Conservation (phyloP, 35 echinoderm and acorn worm genomes). For the Heliocidaris erythrogramma region DNA sequence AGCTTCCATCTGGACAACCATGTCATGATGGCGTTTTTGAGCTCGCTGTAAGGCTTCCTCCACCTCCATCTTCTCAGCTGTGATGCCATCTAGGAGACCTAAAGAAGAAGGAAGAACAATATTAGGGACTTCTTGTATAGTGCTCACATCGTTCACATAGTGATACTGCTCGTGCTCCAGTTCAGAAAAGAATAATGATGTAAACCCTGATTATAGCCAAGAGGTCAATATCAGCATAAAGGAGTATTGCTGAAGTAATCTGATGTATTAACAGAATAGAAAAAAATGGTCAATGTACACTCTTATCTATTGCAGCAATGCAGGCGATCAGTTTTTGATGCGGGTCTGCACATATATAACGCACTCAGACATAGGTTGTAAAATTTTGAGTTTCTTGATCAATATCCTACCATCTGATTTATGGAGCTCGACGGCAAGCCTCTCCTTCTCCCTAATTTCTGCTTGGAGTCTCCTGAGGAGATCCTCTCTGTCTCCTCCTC, state of each 20-base stretch:
- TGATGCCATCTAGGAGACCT: slow-evolving; percentile 64
- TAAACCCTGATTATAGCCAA: background rate
- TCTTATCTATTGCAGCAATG: no score
- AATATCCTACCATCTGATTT: slow-evolving; percentile 64
- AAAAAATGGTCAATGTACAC: no score
- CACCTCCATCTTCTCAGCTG: slow-evolving; percentile 59
- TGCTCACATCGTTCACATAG: background rate
- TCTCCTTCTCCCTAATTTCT: slow-evolving; percentile 73
- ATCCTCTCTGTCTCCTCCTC: slow-evolving; percentile 34
- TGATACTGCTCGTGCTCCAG: no score
- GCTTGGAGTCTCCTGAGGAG: slow-evolving; percentile 68
- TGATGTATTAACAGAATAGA: no score
- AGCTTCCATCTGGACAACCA: slow-evolving; percentile 59
- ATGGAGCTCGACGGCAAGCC: slow-evolving; percentile 71
- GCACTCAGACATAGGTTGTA: no score
- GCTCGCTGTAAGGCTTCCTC: slow-evolving; percentile 47
- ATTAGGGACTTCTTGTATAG: background rate
- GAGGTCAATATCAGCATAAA: no score
- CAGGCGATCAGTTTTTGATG: no score
- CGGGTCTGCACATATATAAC: no score
- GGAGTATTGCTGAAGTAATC: no score
- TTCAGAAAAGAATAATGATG: no score
- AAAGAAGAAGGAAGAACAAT: background rate
- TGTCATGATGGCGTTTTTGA: slow-evolving; percentile 52
- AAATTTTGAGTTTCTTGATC: background rate